Percentiles rank a stretch among this genome's conserved stretches.
phyloP scores from a whole-genome alignment of 1,140 invertebrate species.

The Antheraea pernyi region DNA sequence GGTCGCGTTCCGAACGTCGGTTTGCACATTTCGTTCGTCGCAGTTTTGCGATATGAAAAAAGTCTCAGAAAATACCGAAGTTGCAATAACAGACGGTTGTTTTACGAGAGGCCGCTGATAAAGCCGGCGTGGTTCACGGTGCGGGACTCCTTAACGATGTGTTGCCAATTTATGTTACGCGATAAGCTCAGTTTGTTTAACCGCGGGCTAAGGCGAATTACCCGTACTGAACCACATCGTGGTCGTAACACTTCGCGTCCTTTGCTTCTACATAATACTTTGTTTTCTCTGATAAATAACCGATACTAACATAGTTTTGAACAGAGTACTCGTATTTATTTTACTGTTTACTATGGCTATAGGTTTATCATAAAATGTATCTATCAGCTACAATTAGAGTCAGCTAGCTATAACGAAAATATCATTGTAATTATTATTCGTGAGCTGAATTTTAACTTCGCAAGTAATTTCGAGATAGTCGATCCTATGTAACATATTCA shows the following conservation, averaged over 20 bases:
- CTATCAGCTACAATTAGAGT: no score
- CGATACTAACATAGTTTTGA: not conserved
- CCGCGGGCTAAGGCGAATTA: conserved; percentile 55
- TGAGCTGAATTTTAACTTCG: not conserved
- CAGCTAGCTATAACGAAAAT: no score
- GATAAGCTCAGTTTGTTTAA: conserved; percentile 77
- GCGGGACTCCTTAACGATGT: conserved; percentile 72
- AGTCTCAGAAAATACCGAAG: conserved; percentile 52
- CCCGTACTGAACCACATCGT: conserved; percentile 21
- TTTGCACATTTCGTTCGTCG: conserved; percentile 32
- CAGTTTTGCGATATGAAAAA: conserved; percentile 65
- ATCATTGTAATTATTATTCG: not conserved
- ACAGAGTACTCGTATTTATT: not conserved
- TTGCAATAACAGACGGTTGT: conserved; percentile 64
- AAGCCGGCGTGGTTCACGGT: conserved; percentile 53
- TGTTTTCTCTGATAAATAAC: not conserved
- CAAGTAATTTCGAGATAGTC: not conserved
- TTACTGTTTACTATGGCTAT: no score
- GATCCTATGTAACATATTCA: conserved; percentile 60
- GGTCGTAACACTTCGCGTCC: conserved; percentile 15
- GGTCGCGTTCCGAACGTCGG: conserved; percentile 29
- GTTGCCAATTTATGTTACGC: conserved; percentile 74
- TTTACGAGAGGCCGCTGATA: conserved; percentile 73
- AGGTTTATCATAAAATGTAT: no score
- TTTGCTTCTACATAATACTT: conserved; percentile 1